Evolutionary conservation across 2,888 invertebrate genomes (phyloP).

Genomic region (Maniola hyperantus): DNA sequence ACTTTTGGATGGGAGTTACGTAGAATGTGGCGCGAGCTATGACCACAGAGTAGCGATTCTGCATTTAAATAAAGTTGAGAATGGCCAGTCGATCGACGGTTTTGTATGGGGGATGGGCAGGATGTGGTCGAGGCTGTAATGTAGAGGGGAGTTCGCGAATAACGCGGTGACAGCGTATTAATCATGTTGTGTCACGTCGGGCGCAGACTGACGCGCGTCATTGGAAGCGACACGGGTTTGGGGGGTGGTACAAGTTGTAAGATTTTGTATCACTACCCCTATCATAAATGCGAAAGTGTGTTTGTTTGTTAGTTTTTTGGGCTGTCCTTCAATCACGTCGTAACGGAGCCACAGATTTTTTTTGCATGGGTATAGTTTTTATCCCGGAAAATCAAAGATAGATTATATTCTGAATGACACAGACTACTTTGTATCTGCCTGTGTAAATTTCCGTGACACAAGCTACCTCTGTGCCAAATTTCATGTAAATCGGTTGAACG

Average conservation of each 20-base stretch:
- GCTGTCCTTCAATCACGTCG: too few relatives aligned
- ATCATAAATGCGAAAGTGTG: too few relatives aligned
- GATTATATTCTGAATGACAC: too few relatives aligned
- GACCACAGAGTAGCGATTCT: conserved; percentile 20
- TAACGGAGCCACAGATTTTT: too few relatives aligned
- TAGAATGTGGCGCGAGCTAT: conserved; percentile 35
- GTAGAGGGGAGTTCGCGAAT: conserved; percentile 42
- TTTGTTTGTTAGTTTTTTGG: too few relatives aligned
- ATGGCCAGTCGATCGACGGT: conserved; percentile 29
- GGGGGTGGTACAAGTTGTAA: conserved; percentile 31
- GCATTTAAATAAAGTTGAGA: background rate
- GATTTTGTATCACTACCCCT: background rate
- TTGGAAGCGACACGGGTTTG: conserved; percentile 35
- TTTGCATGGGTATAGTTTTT: too few relatives aligned
- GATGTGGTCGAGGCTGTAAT: conserved; percentile 39
- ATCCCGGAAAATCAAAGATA: too few relatives aligned
- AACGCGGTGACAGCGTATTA: conserved; percentile 51
- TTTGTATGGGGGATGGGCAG: conserved; percentile 29
- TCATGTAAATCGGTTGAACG: too few relatives aligned
- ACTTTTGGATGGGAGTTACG: conserved; percentile 30
- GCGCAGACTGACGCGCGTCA: conserved; percentile 48
- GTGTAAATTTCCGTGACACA: too few relatives aligned
- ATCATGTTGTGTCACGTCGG: conserved; percentile 48
- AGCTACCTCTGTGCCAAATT: too few relatives aligned
- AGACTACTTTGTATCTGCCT: too few relatives aligned